Evolutionary conservation across 2,797 vertebrate genomes (phyloP).

Genomic region (Otolemur crassicaudatus): DNA sequence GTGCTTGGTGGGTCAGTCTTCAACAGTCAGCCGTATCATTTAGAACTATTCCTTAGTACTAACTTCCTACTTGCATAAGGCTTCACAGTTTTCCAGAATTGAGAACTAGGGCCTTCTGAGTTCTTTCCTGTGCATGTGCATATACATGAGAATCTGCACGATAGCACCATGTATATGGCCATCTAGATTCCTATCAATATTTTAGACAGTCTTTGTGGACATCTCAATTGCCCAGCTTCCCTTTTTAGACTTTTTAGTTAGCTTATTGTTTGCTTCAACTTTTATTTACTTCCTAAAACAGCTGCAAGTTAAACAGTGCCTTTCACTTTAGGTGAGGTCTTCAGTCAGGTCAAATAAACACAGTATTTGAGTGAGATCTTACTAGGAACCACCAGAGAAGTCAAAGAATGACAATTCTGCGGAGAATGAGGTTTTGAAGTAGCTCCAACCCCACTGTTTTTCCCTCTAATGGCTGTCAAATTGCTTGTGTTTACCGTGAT

Average conservation of each 20-base stretch:
- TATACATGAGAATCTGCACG: neutral
- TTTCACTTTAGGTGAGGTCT: neutral
- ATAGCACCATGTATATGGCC: neutral
- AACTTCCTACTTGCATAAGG: neutral
- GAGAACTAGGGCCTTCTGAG: neutral
- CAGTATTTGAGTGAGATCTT: neutral
- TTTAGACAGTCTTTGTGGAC: neutral
- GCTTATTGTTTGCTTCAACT: neutral
- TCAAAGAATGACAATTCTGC: neutral
- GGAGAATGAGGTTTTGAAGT: neutral
- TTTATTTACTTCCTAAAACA: neutral
- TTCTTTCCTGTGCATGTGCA: neutral
- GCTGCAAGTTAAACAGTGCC: neutral
- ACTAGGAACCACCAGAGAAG: neutral
- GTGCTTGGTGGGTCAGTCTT: neutral
- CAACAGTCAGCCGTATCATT: neutral
- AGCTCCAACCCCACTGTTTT: neutral
- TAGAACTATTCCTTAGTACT: neutral
- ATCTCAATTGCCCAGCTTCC: neutral
- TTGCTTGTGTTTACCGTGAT: neutral
- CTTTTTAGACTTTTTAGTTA: constrained; percentile 2
- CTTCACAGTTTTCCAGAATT: neutral
- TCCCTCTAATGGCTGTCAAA: neutral
- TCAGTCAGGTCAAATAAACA: neutral
- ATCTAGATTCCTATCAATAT: neutral